A percentile compares a stretch with the other conserved stretches of the same genome.
These are phyloP conservation scores for Drosophila paucipuncta DNA, from an alignment of 2,888 invertebrate genomes.

Conservation along the genomic window DNA sequence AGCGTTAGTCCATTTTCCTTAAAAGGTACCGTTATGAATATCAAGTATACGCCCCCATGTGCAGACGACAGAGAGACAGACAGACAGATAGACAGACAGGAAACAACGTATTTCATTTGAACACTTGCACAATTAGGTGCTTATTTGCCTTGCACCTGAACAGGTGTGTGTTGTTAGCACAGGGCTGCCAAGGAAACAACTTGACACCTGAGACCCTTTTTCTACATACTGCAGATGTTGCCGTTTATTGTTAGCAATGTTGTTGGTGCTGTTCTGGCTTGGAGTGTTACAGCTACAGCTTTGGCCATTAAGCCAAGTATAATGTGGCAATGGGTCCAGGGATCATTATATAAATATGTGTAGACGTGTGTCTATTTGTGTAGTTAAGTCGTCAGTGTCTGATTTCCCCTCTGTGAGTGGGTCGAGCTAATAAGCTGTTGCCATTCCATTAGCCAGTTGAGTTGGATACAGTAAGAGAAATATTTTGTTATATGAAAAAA, in stretches of 20 bases:
- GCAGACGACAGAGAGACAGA: slow-evolving; percentile 7
- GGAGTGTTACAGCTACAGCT: slow-evolving; percentile 1
- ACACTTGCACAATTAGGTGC: slow-evolving; percentile 64
- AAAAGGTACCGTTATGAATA: slow-evolving; percentile 18
- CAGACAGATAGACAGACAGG: slow-evolving; percentile 9
- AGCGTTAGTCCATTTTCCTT: slow-evolving; percentile 8
- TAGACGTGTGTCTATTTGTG: not conserved
- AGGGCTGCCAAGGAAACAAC: slow-evolving; percentile 24
- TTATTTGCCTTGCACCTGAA: slow-evolving; percentile 46
- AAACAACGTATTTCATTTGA: slow-evolving; percentile 42
- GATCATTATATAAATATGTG: slow-evolving; percentile 9
- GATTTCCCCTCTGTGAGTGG: not conserved
- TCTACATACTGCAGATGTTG: not conserved
- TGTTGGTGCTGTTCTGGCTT: slow-evolving; percentile 1
- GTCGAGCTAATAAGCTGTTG: not conserved
- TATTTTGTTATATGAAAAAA: not conserved
- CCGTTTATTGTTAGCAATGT: slow-evolving; percentile 3
- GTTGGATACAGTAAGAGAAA: not conserved
- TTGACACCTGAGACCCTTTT: slow-evolving; percentile 21
- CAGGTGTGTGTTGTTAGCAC: slow-evolving; percentile 14
- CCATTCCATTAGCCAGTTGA: not conserved
- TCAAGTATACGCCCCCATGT: slow-evolving; percentile 45
- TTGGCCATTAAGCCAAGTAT: slow-evolving; percentile 21
- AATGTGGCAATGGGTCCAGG: slow-evolving; percentile 5
- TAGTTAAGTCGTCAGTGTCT: not conserved